These are phyloP conservation scores for Anoncus sp. DNA, from an alignment of 2,888 invertebrate genomes.

Conservation along the genomic window DNA sequence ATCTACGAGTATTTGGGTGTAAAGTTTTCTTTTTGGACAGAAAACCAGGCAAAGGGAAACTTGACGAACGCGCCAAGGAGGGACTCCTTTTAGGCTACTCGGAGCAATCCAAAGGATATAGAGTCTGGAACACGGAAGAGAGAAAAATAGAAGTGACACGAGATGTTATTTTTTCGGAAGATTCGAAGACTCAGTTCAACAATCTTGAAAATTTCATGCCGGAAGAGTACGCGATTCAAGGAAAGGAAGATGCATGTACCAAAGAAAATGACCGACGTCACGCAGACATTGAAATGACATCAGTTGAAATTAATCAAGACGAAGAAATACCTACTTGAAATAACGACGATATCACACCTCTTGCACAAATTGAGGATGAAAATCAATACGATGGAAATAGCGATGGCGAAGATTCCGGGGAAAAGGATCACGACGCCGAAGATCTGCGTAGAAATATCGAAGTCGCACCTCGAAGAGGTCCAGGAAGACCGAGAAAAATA, in stretches of 20 bases:
- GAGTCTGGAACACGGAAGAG: slow-evolving; percentile 54
- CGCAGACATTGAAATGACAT: no score
- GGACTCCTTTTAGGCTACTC: slow-evolving; percentile 63
- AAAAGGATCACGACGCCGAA: neutral
- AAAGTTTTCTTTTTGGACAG: slow-evolving; percentile 55
- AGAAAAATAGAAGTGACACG: slow-evolving; percentile 45
- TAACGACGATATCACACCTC: neutral
- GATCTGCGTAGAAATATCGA: neutral
- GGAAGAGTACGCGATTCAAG: no score
- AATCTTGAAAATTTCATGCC: neutral
- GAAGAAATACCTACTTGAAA: slow-evolving; percentile 18
- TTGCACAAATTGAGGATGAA: neutral
- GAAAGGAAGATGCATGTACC: no score
- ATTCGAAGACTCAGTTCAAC: slow-evolving; percentile 9
- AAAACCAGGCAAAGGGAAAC: slow-evolving; percentile 53
- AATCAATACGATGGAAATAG: neutral
- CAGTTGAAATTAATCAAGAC: no score
- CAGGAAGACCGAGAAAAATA: slow-evolving; percentile 19
- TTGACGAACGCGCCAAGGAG: slow-evolving; percentile 54
- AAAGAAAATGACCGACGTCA: slow-evolving; percentile 19
- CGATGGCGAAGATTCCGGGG: neutral
- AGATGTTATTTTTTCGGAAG: slow-evolving; percentile 55
- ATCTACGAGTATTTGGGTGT: slow-evolving; percentile 68
- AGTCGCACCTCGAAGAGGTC: slow-evolving; percentile 2
- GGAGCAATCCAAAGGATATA: slow-evolving; percentile 55